Conservation (phyloP, 2,888 invertebrate species). For the Agrochola litura region DNA sequence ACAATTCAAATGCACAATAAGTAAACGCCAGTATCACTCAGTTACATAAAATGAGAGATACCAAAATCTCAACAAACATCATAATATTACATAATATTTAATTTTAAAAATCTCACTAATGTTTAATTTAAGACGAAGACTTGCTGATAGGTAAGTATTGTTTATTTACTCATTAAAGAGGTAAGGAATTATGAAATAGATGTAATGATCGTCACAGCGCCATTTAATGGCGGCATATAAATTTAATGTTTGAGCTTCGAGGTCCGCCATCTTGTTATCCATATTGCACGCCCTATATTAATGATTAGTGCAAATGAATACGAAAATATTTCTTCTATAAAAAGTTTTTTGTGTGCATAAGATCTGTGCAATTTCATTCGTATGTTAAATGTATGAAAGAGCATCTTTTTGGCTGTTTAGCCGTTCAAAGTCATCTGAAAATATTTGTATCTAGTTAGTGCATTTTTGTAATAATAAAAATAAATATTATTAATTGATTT, state of each 20-base stretch:
- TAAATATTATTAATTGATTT: slow-evolving; percentile 27
- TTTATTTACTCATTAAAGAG: slow-evolving; percentile 44
- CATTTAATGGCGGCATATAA: slow-evolving; percentile 58
- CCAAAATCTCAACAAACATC: slow-evolving; percentile 62
- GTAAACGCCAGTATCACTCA: slow-evolving; percentile 36
- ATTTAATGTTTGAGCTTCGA: slow-evolving; percentile 58
- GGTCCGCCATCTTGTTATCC: slow-evolving; percentile 28
- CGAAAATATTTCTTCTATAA: slow-evolving; percentile 47
- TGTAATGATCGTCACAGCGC: slow-evolving; percentile 36
- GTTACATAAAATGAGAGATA: slow-evolving; percentile 48
- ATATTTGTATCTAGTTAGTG: slow-evolving; percentile 49
- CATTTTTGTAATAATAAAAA: slow-evolving; percentile 35
- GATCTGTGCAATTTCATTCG: slow-evolving; percentile 28
- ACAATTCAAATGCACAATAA: slow-evolving; percentile 37
- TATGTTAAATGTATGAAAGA: slow-evolving; percentile 38
- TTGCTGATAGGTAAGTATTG: slow-evolving; percentile 57
- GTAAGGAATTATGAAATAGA: slow-evolving; percentile 40
- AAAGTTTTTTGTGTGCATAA: slow-evolving; percentile 37
- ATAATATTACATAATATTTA: slow-evolving; percentile 63
- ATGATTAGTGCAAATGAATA: slow-evolving; percentile 52
- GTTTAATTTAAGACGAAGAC: slow-evolving; percentile 66
- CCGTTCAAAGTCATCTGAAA: slow-evolving; percentile 52
- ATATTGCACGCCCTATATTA: slow-evolving; percentile 39
- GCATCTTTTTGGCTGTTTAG: slow-evolving; percentile 24
- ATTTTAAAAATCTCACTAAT: slow-evolving; percentile 72